Evolutionary conservation across 2,113 vertebrate genomes (phyloP), one percentile per base, ranked within the genome.

Genomic region (Penelope pileata): DNA sequence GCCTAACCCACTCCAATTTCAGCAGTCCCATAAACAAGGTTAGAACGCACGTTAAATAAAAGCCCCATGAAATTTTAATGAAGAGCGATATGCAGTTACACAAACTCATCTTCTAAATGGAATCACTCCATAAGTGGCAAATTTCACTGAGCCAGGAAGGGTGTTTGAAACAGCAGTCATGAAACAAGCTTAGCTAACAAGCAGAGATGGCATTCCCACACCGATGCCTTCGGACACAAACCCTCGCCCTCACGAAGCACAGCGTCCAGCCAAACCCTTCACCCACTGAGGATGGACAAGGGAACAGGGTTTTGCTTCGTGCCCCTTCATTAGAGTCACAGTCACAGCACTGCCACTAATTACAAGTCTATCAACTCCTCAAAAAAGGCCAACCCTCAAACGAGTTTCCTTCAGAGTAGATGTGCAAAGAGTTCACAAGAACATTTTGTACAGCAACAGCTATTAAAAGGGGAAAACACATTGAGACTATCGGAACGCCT

Each of bases 11-110:
- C 77, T 82, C 83, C 59, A 48, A 50, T 78, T 95, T 64, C 92
- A 93, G 86, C 72, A 86, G 86, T 90, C 83, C 81, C 76, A 58
- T n/a, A 96, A 95, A 93, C 86, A 95, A 92, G 76, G 59, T 76
- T 73, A 59, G 72, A 88, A 6, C 21, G 59, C 70, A 42, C 8
- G 56, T 86, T 91, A 90, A 95, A 94, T 81, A 91, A 93, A 92
- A 94, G 47, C 68, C 68, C 86, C 51, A 47, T 93, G 86, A 96
- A 95, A 93, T 93, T 77, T 73, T 70, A 86, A 83, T 90, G 72
- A 86, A 94, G 86, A 88, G 83, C 72, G 77, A 88, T 86, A 90
- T 42, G 68, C 67, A 90, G 63, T 50, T 67, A 80, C 72, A 91
- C 66, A 93, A 94, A 88, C 54, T 64, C 51, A 93, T 79, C 92